Evolutionary conservation across 2,113 vertebrate species (phyloP), one percentile per base, ranked within the genome.

Genomic region (Otolemur garnettii): DNA sequence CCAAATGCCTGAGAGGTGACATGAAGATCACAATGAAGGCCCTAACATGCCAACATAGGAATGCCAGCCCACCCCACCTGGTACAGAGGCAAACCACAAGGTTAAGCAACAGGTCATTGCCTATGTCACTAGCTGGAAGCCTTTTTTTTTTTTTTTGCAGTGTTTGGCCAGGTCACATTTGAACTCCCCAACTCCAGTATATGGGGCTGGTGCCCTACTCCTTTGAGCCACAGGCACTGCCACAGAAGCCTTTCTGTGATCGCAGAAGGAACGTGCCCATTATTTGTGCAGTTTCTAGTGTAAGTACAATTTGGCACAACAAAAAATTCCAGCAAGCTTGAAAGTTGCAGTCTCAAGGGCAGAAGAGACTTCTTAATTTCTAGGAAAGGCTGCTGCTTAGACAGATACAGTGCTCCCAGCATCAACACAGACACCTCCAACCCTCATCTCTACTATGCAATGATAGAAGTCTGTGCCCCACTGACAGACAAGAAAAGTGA

Each of bases 401-500:
- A 59, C n/a, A n/a, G 42, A n/a, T 4, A 6, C 0, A 0, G 30
- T 5, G 19, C 28, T 12, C 8, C 7, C 42, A 45, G 42, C 55
- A 69, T 60, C 14, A 53, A 4, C 2, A 33, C 4, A 1, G 42
- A 53, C 5, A 8, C 38, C 57, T 86, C 13, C 35, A 35, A 30
- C 42, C 35, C 45, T 11, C 11, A 10, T 35, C 2, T 12, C 5
- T 21, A 26, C 66, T 12, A 64, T 33, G 15, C 0, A 6, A 33
- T 74, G 9, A 30, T 6, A 4, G 59, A 30, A 30, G 42, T 33
- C 69, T 74, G 85, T 10, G 26, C 42, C 26, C 60, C 15, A 6
- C 2, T 5, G 12, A 6, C 4, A 0, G 15, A 6, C 3, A 0
- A 24, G 68, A 38, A 24, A 13, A 18, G 35, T 2, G 42, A 74